These are phyloP conservation scores for Branchipolynoe longqiensis DNA, from an alignment of 2,888 invertebrate genomes.

Conservation along the genomic window DNA sequence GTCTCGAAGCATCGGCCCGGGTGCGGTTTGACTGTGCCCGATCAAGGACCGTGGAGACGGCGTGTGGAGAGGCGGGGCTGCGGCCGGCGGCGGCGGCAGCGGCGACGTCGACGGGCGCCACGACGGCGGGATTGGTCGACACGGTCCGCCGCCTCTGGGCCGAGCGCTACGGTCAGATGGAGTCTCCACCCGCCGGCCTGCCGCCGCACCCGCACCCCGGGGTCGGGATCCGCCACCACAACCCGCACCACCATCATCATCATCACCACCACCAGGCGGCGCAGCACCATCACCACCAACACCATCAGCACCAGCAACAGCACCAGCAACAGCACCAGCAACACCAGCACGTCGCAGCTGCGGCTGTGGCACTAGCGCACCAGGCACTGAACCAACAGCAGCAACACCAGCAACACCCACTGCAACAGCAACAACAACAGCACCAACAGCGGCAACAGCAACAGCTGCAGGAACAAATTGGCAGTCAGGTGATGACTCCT, in stretches of 20 bases:
- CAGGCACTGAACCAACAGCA: background rate
- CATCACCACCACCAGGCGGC: background rate
- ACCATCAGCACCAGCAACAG: background rate
- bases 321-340: background rate
- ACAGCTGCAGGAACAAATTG: background rate
- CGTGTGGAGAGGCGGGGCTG: background rate
- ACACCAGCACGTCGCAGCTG: background rate
- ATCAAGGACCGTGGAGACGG: constrained; percentile 5
- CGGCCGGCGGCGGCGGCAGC: background rate
- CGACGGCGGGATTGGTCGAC: constrained; percentile 46
- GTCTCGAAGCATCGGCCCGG: too few species aligned
- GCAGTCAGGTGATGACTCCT: background rate
- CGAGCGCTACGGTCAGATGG: constrained; percentile 51
- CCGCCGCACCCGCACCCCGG: constrained; percentile 11
- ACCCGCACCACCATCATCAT: constrained; percentile 17
- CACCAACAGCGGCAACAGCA: constrained; percentile 26
- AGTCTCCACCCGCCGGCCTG: constrained; percentile 21
- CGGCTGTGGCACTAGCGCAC: background rate
- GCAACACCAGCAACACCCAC: too few species aligned
- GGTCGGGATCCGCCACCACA: constrained; percentile 16
- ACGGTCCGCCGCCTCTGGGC: constrained; percentile 51
- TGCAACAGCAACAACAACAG: too few species aligned
- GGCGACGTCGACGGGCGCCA: background rate
- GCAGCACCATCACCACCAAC: background rate
- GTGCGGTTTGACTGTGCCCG: too few species aligned